These are phyloP conservation scores for Lordiphosa collinella DNA, from an alignment of 1,140 invertebrate genomes.

Conservation along the genomic window DNA sequence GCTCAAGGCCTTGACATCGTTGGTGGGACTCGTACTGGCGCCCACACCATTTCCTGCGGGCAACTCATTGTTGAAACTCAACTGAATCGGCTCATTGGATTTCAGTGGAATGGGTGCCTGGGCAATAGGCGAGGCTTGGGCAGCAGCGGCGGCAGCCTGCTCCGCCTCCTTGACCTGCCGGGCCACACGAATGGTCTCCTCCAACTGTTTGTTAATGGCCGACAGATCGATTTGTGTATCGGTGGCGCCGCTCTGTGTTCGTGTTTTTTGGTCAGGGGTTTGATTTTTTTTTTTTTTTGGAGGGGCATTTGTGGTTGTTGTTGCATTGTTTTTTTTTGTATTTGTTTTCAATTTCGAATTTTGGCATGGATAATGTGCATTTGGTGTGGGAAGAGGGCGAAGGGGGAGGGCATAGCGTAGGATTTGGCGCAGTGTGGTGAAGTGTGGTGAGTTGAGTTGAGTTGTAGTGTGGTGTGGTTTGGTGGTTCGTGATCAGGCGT, in stretches of 20 bases:
- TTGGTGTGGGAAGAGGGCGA: conserved; percentile 16
- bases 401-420: conserved; percentile 22
- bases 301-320: conserved; percentile 43
- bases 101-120: conserved; percentile 53
- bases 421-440: conserved; percentile 35
- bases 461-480: conserved; percentile 15
- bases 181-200: conserved; percentile 78
- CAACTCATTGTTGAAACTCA: conserved; percentile 80
- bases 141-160: conserved; percentile 57
- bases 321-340: conserved; percentile 21
- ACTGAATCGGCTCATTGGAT: conserved; percentile 72
- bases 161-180: conserved; percentile 76
- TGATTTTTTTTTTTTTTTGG: conserved; percentile 24
- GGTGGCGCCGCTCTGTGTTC: conserved; percentile 65
- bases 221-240: conserved; percentile 77
- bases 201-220: conserved; percentile 77
- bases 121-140: conserved; percentile 48
- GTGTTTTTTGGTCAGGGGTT: conserved; percentile 12
- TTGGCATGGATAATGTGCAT: conserved; percentile 53
- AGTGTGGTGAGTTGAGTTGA: conserved; percentile 15
- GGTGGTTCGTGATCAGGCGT: conserved; percentile 11
- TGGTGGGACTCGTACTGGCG: conserved; percentile 4
- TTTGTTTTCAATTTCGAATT: conserved; percentile 62
- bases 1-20: conserved; percentile 51
- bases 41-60: conserved; percentile 26